Evolutionary conservation across 2,888 invertebrate genomes (phyloP), one percentile per base, ranked within the genome.

Genomic region (Apoda limacodes): DNA sequence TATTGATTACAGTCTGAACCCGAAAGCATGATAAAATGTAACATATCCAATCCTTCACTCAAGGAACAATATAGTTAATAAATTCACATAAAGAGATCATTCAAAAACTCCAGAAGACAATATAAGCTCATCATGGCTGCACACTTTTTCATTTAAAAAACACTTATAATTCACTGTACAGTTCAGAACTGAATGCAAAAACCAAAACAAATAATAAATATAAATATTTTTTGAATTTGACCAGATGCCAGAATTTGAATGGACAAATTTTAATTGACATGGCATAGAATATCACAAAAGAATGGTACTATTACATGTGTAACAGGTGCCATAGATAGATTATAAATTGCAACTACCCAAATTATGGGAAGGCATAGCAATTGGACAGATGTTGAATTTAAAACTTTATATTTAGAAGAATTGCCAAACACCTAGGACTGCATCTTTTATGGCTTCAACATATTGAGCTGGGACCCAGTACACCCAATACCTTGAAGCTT

Each of bases 391-490:
- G n/a, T n/a, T n/a, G n/a, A n/a, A n/a, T n/a, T n/a, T n/a, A n/a
- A n/a, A n/a, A 14, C 12, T n/a, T 9, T 25, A 17, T 25, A 37
- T 43, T 87, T 85, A 88, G 66, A 87, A 88, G 66, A 86, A 86
- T 62, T 88, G 90, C 92, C 92, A 93, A 52, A 92, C 91, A 34
- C 93, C 93, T 28, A 94, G 85, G 37, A 95, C 88, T 35, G 93
- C 90, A 58, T 93, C 93, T 75, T 94, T 95, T 57, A 95, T 93
- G 46, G 94, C 92, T 57, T 92, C 90, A 30, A 93, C 85, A 62
- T 92, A 95, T 59, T 92, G 92, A 27, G 93, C 92, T 6, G 95
- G 95, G 25, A 95, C 93, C 95, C 95, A 95, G 72, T 95, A 95
- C 38, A 95, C 87, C 93, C 93, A 95, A 69, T 93, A 93, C 44